Conservation (phyloP, 2,797 vertebrate genomes). For the Spinus olivaceus region DNA sequence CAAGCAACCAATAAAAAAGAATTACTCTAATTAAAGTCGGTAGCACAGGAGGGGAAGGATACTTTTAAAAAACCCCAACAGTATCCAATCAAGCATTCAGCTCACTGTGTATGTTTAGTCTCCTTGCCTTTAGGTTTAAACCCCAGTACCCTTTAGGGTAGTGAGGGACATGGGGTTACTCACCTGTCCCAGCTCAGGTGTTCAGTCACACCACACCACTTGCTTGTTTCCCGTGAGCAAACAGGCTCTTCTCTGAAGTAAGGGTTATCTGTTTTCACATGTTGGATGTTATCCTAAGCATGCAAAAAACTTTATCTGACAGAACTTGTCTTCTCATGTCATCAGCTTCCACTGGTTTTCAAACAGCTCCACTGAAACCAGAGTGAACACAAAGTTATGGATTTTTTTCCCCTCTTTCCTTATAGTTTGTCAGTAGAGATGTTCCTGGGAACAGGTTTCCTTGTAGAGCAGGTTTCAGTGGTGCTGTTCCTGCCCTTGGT, state of each 20-base stretch:
- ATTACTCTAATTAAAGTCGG: neutral
- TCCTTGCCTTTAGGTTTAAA: neutral
- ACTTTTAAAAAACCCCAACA: neutral
- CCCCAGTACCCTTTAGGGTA: neutral
- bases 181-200: neutral
- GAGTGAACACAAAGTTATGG: neutral
- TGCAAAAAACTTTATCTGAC: neutral
- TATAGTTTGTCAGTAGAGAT: neutral
- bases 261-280: neutral
- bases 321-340: neutral
- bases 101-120: neutral
- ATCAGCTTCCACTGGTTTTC: neutral
- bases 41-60: neutral
- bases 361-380: neutral
- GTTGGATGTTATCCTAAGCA: neutral
- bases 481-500: neutral
- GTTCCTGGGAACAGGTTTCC: neutral
- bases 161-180: neutral
- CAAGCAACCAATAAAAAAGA: neutral
- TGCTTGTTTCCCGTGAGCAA: neutral
- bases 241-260: neutral
- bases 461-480: fast-evolving
- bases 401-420: neutral
- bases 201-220: neutral
- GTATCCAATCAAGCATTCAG: neutral